These are phyloP conservation scores for Babylonia areolata DNA, from an alignment of 1,140 invertebrate species.

Conservation along the genomic window DNA sequence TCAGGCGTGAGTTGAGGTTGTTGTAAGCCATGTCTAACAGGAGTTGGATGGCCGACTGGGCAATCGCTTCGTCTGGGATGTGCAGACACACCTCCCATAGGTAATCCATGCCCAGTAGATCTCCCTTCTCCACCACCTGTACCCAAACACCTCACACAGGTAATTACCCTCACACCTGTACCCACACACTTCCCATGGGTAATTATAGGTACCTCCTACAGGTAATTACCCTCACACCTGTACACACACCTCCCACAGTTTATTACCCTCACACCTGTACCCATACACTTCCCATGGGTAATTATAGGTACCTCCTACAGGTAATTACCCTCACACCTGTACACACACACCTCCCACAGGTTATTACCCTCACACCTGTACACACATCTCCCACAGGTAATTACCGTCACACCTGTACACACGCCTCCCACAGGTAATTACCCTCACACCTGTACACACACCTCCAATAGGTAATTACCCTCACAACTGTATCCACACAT, in stretches of 20 bases:
- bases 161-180: too few species aligned
- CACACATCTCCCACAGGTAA: neutral
- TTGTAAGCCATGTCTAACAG: constrained; percentile 77
- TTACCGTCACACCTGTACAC: neutral
- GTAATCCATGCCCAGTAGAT: constrained; percentile 77
- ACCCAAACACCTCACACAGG: too few species aligned
- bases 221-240: too few species aligned
- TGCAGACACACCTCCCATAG: constrained; percentile 79
- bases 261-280: too few species aligned
- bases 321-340: too few species aligned
- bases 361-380: neutral
- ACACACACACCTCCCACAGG: too few species aligned
- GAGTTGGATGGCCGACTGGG: constrained; percentile 76
- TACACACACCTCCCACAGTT: too few species aligned
- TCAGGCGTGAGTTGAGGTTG: constrained; percentile 75
- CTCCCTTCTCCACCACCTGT: constrained; percentile 77
- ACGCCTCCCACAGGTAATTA: neutral
- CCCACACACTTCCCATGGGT: too few species aligned
- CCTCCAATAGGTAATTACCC: too few species aligned
- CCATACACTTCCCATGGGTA: too few species aligned
- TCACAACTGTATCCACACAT: neutral
- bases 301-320: too few species aligned
- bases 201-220: too few species aligned
- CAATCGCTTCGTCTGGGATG: constrained; percentile 76
- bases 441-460: neutral